Conservation (phyloP, 30 jellyfish, hydroid and myxozoan genomes). For the Aurelia sp. region DNA sequence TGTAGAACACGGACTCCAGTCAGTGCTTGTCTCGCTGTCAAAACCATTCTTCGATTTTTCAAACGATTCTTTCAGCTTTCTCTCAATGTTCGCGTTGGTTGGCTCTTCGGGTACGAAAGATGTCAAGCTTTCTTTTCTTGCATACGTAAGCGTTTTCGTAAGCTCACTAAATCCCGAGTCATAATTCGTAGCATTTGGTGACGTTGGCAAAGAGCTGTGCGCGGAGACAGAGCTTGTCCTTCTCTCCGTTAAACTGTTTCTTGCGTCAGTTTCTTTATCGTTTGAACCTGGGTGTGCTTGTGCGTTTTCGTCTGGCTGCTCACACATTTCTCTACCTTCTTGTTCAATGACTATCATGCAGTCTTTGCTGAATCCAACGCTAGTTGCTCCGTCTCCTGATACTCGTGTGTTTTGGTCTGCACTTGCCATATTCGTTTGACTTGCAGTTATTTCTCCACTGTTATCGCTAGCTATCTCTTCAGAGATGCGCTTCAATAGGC, state of each 20-base stretch:
- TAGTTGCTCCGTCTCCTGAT: not conserved
- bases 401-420: not conserved
- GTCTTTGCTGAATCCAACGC: not conserved
- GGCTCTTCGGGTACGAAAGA: conserved; percentile 43
- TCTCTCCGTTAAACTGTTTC: not conserved
- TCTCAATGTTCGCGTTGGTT: conserved; percentile 12
- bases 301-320: not conserved
- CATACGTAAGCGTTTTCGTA: conserved; percentile 31
- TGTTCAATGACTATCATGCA: conserved; percentile 31
- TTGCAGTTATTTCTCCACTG: conserved; percentile 13
- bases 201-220: conserved; percentile 63
- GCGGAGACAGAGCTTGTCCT: conserved; percentile 50
- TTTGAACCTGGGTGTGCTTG: not conserved
- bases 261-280: not conserved
- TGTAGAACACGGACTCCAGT: conserved; percentile 92
- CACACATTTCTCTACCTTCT: conserved; percentile 11
- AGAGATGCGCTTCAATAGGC: conserved; percentile 56
- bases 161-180: conserved; percentile 73
- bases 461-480: conserved; percentile 56
- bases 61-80: conserved; percentile 43
- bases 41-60: conserved; percentile 44
- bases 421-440: conserved; percentile 11
- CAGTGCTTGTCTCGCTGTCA: conserved; percentile 89
- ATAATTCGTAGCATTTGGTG: conserved; percentile 49
- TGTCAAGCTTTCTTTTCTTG: conserved; percentile 28